Evolutionary conservation across 2,113 vertebrate genomes (phyloP).

Genomic region (Ameiurus melas): DNA sequence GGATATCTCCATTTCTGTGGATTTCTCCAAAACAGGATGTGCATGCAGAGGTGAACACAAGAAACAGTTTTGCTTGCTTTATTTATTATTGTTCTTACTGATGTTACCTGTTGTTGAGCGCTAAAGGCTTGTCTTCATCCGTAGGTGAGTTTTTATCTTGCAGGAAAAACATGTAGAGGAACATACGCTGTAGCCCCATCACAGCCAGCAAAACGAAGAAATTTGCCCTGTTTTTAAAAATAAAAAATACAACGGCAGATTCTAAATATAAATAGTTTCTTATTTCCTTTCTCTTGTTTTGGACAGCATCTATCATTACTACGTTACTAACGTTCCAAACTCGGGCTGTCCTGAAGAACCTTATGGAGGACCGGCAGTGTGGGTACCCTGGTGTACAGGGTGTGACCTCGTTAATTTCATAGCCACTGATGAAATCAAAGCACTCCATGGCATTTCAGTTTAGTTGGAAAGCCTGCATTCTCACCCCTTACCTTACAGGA

Average conservation of each 20-base stretch:
- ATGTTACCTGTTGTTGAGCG: constrained; percentile 83
- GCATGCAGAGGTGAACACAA: accelerated
- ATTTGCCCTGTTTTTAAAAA: constrained; percentile 68
- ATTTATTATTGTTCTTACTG: neutral
- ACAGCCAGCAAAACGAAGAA: constrained; percentile 70
- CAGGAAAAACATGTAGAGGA: constrained; percentile 81
- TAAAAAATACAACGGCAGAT: neutral
- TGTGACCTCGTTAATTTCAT: no score
- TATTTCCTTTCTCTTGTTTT: no score
- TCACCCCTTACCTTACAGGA: no score
- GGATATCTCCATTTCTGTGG: no score
- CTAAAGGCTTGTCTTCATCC: constrained; percentile 82
- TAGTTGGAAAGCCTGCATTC: no score
- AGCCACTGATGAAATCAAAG: no score
- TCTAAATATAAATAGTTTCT: no score
- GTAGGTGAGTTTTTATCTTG: constrained; percentile 76
- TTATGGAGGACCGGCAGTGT: neutral
- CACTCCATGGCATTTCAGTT: no score
- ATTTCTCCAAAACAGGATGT: neutral
- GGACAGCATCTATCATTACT: no score
- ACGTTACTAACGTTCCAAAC: neutral
- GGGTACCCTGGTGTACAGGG: no score
- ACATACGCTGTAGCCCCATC: constrained; percentile 72
- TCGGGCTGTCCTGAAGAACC: neutral
- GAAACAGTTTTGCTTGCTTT: neutral